Evolutionary conservation across 2,113 vertebrate genomes (phyloP).

Genomic region (Pagrus major): DNA sequence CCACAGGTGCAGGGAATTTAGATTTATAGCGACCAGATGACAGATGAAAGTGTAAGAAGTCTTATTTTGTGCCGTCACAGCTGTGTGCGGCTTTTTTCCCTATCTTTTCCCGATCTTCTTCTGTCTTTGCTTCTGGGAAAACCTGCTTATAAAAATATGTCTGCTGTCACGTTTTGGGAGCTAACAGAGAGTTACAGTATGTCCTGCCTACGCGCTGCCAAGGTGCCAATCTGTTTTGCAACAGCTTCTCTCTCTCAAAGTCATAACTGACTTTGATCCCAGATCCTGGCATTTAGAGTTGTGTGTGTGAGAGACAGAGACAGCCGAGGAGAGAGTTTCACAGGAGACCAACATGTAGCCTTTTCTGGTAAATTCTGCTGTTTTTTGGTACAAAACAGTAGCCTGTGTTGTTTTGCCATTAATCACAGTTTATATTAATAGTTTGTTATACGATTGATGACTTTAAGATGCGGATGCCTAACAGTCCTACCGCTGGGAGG

Average conservation of each 20-base stretch:
- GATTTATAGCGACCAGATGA: slow-evolving; percentile 20
- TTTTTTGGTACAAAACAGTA: background rate
- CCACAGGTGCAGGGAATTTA: slow-evolving; percentile 14
- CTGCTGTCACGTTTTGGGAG: background rate
- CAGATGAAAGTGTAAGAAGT: slow-evolving; percentile 6
- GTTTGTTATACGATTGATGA: background rate
- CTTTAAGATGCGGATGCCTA: background rate
- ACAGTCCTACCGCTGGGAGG: background rate
- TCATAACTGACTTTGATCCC: slow-evolving; percentile 29
- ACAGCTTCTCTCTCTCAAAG: background rate
- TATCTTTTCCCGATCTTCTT: background rate
- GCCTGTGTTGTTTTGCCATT: background rate
- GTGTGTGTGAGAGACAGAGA: background rate
- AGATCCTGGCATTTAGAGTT: slow-evolving; percentile 20
- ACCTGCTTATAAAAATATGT: background rate
- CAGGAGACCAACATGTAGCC: background rate
- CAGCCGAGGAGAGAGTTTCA: background rate
- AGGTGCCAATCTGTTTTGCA: slow-evolving; percentile 12
- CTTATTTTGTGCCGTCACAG: background rate
- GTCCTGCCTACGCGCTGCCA: slow-evolving; percentile 25
- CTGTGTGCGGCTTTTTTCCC: background rate
- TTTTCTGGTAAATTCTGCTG: background rate
- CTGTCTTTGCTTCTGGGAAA: background rate
- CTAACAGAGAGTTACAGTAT: background rate
- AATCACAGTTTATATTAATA: background rate